Conservation (phyloP, 35 echinoderm and acorn worm genomes). For the Ophioderma brevispina region DNA sequence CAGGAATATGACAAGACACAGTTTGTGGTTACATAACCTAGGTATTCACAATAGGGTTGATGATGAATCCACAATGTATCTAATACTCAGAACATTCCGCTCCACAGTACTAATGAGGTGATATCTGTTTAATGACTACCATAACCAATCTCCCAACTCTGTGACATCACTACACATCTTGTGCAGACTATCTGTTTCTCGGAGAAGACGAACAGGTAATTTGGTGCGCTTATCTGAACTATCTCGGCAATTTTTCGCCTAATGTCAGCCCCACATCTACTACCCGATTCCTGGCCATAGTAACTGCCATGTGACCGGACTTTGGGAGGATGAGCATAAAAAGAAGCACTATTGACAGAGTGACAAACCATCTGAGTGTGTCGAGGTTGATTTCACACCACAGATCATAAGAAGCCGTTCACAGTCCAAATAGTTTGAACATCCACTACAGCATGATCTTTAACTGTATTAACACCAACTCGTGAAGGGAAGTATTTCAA, state of each 20-base stretch:
- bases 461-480: neutral
- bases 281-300: neutral
- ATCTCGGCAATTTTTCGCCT: neutral
- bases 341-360: neutral
- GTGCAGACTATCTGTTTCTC: neutral
- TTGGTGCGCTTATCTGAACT: neutral
- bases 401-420: neutral
- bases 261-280: neutral
- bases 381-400: neutral
- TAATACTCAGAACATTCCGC: too few species aligned
- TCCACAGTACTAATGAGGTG: neutral
- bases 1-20: neutral
- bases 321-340: neutral
- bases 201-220: neutral
- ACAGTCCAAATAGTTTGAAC: neutral
- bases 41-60: neutral
- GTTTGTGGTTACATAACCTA: neutral
- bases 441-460: neutral
- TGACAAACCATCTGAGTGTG: neutral
- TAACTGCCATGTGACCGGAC: neutral
- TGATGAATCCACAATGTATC: neutral
- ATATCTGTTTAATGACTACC: neutral
- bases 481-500: neutral
- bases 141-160: neutral
- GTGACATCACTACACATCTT: neutral